These are phyloP conservation scores for Lochmaea crataegi DNA, from an alignment of 2,888 invertebrate species.

Conservation along the genomic window DNA sequence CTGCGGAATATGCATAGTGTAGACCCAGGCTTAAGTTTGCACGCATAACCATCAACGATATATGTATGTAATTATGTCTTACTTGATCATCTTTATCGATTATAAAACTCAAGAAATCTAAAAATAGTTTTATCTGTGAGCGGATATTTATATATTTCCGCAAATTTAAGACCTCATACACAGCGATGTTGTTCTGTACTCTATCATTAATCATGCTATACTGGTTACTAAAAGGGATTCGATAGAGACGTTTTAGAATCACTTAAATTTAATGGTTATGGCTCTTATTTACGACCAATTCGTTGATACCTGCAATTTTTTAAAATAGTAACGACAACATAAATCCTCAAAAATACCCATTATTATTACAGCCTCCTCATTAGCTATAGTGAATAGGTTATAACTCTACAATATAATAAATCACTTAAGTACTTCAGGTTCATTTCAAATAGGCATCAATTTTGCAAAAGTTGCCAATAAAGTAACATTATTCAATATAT, in stretches of 20 bases:
- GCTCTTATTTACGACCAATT: constrained; percentile 51
- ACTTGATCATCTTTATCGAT: background rate
- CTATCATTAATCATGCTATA: constrained; percentile 45
- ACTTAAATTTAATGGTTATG: constrained; percentile 50
- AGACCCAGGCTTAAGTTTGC: too few species aligned
- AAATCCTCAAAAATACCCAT: constrained; percentile 41
- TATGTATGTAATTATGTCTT: too few species aligned
- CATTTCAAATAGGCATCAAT: constrained; percentile 13
- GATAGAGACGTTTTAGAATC: constrained; percentile 50
- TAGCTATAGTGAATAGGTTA: constrained; percentile 32
- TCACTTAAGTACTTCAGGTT: constrained; percentile 19
- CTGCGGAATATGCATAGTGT: too few species aligned
- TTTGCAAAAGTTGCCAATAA: background rate
- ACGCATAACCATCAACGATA: too few species aligned
- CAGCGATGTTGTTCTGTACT: constrained; percentile 16
- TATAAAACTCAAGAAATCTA: background rate
- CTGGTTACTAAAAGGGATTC: constrained; percentile 45
- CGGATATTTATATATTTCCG: background rate
- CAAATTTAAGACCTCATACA: constrained; percentile 7
- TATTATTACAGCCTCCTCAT: constrained; percentile 37
- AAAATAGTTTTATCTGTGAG: background rate
- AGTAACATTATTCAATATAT: background rate
- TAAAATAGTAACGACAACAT: constrained; percentile 39
- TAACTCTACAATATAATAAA: constrained; percentile 36
- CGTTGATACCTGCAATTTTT: constrained; percentile 47